Evolutionary conservation across 2,888 invertebrate genomes (phyloP).

Genomic region (Papilio demoleus): DNA sequence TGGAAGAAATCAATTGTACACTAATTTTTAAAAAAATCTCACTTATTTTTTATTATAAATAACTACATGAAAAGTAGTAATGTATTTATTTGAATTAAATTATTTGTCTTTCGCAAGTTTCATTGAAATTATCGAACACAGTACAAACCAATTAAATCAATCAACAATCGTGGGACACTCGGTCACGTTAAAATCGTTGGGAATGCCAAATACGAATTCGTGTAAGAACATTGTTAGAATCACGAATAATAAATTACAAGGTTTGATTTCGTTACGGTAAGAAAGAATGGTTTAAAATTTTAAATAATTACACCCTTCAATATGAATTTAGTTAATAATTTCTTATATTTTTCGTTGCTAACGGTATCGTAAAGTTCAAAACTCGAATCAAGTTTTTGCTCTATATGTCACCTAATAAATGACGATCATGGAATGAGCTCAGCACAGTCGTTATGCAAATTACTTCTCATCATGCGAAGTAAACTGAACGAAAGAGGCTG

Average conservation of each 20-base stretch:
- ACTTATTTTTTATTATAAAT: too few species aligned
- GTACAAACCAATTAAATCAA: conserved; percentile 23
- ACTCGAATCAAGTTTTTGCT: conserved; percentile 36
- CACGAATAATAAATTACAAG: conserved; percentile 29
- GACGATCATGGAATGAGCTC: conserved; percentile 36
- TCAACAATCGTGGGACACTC: conserved; percentile 13
- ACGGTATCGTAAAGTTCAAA: conserved; percentile 36
- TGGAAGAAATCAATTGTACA: too few species aligned
- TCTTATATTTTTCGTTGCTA: conserved; percentile 21
- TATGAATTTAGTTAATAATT: neutral
- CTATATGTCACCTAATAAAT: conserved; percentile 30
- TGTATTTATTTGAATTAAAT: too few species aligned
- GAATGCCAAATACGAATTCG: conserved; percentile 28
- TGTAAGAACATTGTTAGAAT: conserved; percentile 22
- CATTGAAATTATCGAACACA: neutral
- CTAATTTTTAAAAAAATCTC: too few species aligned
- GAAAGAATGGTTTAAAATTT: conserved; percentile 15
- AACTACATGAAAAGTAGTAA: too few species aligned
- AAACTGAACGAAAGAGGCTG: conserved; percentile 36
- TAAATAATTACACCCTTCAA: conserved; percentile 3
- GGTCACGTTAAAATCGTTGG: conserved; percentile 32
- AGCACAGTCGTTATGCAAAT: conserved; percentile 40
- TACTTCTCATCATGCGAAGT: conserved; percentile 35
- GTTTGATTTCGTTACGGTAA: conserved; percentile 1
- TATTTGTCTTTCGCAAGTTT: neutral